Evolutionary conservation across 2,113 vertebrate species (phyloP), one percentile per base, ranked within the genome.

Genomic region (Rafetus swinhoei): DNA sequence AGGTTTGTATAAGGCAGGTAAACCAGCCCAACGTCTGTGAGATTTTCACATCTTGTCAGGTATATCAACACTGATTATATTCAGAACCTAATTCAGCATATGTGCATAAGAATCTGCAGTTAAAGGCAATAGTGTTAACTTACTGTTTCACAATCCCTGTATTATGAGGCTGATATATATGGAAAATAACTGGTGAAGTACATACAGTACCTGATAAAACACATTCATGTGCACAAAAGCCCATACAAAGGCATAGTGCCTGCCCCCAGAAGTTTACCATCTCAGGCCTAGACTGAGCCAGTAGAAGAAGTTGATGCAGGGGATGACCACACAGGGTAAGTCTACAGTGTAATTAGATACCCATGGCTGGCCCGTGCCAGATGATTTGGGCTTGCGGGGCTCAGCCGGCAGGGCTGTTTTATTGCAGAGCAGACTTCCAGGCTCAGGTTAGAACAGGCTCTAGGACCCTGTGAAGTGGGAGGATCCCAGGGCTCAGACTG

Each of bases 1-100:
- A 85, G 86, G 35, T 53, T 50, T 89, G 92, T 91, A 93, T 54
- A 80, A 87, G 87, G 88, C 87, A 96, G 82, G 84, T 9, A 87
- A 86, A 88, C 90, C 60, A 92, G 95, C 96, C 97, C 95, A 94
- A 95, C 93, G 95, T 91, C 92, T 93, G 95, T 93, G 94, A 95
- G 96, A 95, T 89, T 90, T 92, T 97, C 94, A 93, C 79, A 81
- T 92, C 6, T 94, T 88, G 84, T 89, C 91, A 89, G 82, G 92
- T 88, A 96, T 16, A 94, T 87, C 91, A 94, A 35, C n/a, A 74
- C 89, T 60, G 0, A 65, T 94, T 87, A 91, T 90, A 62, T 93
- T 87, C 92, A 90, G 83, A 86, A 87, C 77, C 90, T 88, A 45
- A 91, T 89, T 90, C 83, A 0, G 79, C 45, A 92, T 83, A 95